These are phyloP conservation scores for Sterna hirundo DNA, from an alignment of 2,113 vertebrate species.

Conservation along the genomic window DNA sequence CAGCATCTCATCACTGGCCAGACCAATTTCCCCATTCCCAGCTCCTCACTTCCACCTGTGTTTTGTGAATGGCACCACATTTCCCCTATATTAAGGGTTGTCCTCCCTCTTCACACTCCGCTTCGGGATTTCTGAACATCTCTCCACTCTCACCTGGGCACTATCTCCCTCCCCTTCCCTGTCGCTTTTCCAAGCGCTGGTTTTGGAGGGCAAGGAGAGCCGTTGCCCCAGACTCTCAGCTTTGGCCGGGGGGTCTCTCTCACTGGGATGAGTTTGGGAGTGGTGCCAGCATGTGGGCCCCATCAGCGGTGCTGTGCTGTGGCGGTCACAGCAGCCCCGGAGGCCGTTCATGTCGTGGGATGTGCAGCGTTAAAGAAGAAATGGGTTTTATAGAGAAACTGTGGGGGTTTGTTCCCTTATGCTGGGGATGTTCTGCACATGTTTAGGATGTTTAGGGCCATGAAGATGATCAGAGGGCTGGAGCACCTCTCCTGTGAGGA, in stretches of 20 bases:
- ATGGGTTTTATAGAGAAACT: fast-evolving
- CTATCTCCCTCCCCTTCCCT: not conserved
- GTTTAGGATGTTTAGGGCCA: too few species aligned
- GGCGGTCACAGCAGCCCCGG: not conserved
- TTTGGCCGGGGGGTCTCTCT: fast-evolving
- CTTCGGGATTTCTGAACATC: fast-evolving
- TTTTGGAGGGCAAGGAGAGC: not conserved
- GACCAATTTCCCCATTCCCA: fast-evolving
- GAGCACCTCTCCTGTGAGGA: too few species aligned
- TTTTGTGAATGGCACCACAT: fast-evolving
- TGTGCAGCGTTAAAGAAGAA: too few species aligned
- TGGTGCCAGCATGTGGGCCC: fast-evolving
- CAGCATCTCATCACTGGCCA: not conserved
- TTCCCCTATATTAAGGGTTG: not conserved
- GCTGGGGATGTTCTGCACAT: too few species aligned
- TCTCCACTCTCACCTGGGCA: fast-evolving
- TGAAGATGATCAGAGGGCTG: too few species aligned
- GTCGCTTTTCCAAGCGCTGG: fast-evolving
- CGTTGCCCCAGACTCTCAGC: not conserved
- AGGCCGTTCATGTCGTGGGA: fast-evolving
- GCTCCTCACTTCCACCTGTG: fast-evolving
- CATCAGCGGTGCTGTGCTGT: not conserved
- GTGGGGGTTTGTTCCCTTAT: not conserved
- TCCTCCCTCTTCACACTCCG: not conserved
- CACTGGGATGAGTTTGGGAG: fast-evolving